Base-by-base conservation (phyloP, 2,797 vertebrate species). In the Manis pentadactyla region DNA sequence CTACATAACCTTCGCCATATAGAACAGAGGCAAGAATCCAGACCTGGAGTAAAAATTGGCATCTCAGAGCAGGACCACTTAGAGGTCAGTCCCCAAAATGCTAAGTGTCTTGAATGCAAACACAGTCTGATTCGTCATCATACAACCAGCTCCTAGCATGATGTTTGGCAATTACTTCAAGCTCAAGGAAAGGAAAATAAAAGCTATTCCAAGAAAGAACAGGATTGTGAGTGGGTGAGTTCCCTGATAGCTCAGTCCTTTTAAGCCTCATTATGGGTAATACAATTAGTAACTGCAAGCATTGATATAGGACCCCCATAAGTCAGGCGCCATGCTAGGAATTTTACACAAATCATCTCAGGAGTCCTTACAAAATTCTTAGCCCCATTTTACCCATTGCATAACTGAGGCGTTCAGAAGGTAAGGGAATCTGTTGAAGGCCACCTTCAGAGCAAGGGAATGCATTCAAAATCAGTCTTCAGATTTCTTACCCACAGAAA, bases 351-450 rank as follows among this genome's bases (percentile, higher is more conserved):
- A 37, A n/a, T 23, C 1, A 21, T 6, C 25, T 53, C 37, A 4
- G 0, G 0, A 15, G 46, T 69, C 42, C 1, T 12, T 1, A 11
- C 11, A 18, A 19, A 12, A 0, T 3, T 17, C 9, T n/a, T 7
- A 14, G 15, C 1, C 2, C 31, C 31, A 15, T 14, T 55, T 18
- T 31, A n/a, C 31, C 39, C 13, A 1, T 9, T 27, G 19, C 18
- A 46, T 4, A 53, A 9, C 10, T 61, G 39, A 59, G 19, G 19
- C 15, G 21, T 37, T 18, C 8, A 9, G 5, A 51, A 23, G 5
- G 2, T 21, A n/a, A 34, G 15, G 14, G 10, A 34, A 34, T 10
- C 7, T 3, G 69, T 4, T 11, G 3, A 10, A 9, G 3, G 25
- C 10, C 39, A 15, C 0, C n/a, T n/a, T n/a, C n/a, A 21, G 1